phyloP scores from a whole-genome alignment of 2,113 vertebrate genomes.

The Hyla sarda region DNA sequence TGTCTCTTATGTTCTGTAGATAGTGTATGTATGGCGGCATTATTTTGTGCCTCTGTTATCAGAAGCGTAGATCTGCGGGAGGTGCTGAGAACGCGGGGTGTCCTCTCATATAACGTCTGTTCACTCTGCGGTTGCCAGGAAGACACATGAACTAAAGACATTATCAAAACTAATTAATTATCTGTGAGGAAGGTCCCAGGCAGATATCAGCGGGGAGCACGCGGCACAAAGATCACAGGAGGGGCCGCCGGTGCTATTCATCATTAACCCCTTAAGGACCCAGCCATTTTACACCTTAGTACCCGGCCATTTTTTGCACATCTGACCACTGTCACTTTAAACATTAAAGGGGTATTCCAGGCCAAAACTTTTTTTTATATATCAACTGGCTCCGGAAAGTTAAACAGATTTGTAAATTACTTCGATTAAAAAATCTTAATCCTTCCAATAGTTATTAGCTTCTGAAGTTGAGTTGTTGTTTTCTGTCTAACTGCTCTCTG shows the following conservation, averaged over 20 bases:
- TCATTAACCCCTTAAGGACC: too few relatives aligned
- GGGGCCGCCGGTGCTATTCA: not conserved
- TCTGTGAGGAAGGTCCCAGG: not conserved
- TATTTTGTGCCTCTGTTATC: not conserved
- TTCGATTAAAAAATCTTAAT: too few relatives aligned
- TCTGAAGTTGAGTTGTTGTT: too few relatives aligned
- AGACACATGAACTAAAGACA: conserved; percentile 7
- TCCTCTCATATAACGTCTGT: not conserved
- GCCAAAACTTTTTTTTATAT: too few relatives aligned
- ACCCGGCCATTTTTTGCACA: too few relatives aligned
- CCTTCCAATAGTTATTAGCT: too few relatives aligned
- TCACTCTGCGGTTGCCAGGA: not conserved
- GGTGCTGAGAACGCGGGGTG: not conserved
- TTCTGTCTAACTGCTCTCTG: too few relatives aligned
- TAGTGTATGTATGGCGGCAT: not conserved
- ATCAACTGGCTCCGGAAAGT: too few relatives aligned
- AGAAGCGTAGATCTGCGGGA: not conserved
- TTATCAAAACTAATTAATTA: conserved; percentile 26
- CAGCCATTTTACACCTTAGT: too few relatives aligned
- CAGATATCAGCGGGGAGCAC: not conserved
- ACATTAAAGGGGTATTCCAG: too few relatives aligned
- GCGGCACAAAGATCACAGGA: not conserved
- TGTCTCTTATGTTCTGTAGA: not conserved
- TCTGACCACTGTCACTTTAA: too few relatives aligned
- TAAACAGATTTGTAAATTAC: too few relatives aligned